phyloP scores from a whole-genome alignment of 2,797 vertebrate genomes.

The Leucoraja ocellata region DNA sequence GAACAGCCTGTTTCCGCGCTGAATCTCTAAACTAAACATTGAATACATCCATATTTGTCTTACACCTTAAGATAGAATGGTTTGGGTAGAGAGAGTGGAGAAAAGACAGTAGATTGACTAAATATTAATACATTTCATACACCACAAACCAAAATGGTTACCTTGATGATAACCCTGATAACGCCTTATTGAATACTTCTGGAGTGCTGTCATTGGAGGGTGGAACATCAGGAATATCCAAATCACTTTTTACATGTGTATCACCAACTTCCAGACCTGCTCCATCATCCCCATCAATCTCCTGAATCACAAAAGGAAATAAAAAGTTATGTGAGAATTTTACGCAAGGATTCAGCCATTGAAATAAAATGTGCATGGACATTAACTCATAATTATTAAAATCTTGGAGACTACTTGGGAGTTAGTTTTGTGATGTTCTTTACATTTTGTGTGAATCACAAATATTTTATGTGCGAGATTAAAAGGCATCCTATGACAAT shows the following conservation, averaged over 20 bases:
- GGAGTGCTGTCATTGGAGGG: slow-evolving; percentile 80
- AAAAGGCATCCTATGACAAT: neutral
- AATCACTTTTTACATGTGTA: slow-evolving; percentile 71
- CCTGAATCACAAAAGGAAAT: slow-evolving; percentile 57
- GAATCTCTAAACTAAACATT: too few species aligned
- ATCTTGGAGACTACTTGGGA: neutral
- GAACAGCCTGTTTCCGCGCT: too few species aligned
- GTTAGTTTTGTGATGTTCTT: neutral
- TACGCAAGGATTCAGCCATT: slow-evolving; percentile 37
- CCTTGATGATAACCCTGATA: slow-evolving; percentile 90
- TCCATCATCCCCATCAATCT: slow-evolving; percentile 75
- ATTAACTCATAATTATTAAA: neutral
- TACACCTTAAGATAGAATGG: neutral
- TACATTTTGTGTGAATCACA: neutral
- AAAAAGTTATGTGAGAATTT: slow-evolving; percentile 38
- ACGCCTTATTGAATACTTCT: slow-evolving; percentile 80
- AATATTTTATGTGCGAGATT: neutral
- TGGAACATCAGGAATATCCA: slow-evolving; percentile 67
- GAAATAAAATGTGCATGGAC: neutral
- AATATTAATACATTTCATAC: neutral
- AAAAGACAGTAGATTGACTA: neutral
- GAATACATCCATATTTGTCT: neutral
- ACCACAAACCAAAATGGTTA: slow-evolving; percentile 47
- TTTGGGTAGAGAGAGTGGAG: neutral
- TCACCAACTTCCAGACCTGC: slow-evolving; percentile 57